Percentiles rank a stretch among this genome's conserved stretches.
phyloP scores from a whole-genome alignment of 2,113 vertebrate genomes.

The Ginglymostoma cirratum region DNA sequence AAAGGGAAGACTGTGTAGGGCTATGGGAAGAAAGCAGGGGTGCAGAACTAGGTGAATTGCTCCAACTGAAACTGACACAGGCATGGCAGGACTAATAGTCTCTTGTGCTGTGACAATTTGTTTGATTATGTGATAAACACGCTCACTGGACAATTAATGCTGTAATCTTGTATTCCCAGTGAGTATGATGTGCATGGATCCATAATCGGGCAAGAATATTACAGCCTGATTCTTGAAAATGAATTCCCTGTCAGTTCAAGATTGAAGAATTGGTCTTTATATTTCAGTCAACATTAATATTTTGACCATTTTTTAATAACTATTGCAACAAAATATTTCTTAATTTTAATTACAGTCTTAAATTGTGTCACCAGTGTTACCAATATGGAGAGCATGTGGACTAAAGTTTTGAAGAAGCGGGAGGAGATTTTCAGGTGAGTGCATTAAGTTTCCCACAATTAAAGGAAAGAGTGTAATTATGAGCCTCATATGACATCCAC shows the following conservation, averaged over 20 bases:
- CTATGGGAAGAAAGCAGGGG: too few species aligned
- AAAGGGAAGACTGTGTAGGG: too few species aligned
- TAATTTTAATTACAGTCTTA: background rate
- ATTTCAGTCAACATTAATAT: background rate
- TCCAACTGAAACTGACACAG: too few species aligned
- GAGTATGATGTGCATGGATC: background rate
- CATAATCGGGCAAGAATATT: background rate
- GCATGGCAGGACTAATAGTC: too few species aligned
- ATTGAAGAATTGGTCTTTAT: background rate
- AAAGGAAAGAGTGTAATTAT: background rate
- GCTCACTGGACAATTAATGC: background rate
- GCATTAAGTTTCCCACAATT: background rate
- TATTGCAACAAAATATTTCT: background rate
- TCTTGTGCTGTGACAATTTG: too few species aligned
- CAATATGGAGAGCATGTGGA: background rate
- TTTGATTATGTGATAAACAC: too few species aligned
- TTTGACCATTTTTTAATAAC: background rate
- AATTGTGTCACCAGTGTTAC: background rate
- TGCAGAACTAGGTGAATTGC: too few species aligned
- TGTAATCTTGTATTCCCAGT: background rate
- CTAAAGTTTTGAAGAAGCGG: background rate
- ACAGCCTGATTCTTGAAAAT: background rate
- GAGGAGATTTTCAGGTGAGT: background rate
- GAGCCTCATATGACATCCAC: background rate
- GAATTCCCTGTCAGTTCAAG: background rate